A percentile compares a stretch with the other conserved stretches of the same genome.
phyloP scores from a whole-genome alignment of 30 jellyfish, hydroid and myxozoan species.

The Pelagia noctiluca region DNA sequence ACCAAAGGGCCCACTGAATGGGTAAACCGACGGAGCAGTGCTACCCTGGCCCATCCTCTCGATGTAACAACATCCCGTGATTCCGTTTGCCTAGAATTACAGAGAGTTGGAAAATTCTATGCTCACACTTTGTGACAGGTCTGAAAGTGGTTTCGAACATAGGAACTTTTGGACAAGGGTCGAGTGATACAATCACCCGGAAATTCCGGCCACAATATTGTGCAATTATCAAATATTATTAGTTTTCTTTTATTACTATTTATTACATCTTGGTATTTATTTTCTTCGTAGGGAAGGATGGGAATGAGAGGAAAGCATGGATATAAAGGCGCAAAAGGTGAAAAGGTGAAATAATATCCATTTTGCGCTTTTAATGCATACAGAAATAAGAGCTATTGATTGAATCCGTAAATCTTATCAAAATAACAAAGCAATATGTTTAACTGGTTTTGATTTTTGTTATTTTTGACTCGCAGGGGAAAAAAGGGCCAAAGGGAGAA shows the following conservation, averaged over 20 bases:
- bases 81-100: too few species aligned
- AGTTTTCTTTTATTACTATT: not conserved
- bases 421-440: not conserved
- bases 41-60: too few species aligned
- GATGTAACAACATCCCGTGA: too few species aligned
- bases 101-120: too few species aligned
- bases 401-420: not conserved
- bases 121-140: too few species aligned
- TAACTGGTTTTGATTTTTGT: not conserved
- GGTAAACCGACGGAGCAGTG: too few species aligned
- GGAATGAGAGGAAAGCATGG: constrained; percentile 73
- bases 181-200: too few species aligned
- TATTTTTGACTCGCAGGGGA: constrained; percentile 24
- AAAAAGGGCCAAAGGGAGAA: constrained; percentile 37
- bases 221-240: not conserved
- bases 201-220: too few species aligned
- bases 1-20: too few species aligned
- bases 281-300: constrained; percentile 55
- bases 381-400: not conserved
- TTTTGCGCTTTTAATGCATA: not conserved
- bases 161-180: too few species aligned
- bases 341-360: constrained; percentile 67
- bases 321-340: constrained; percentile 76
- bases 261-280: not conserved
- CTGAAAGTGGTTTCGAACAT: too few species aligned